Percentiles rank a stretch among this genome's conserved stretches.
These are phyloP conservation scores for Eilema griseolum DNA, from an alignment of 2,888 invertebrate genomes.

Conservation along the genomic window DNA sequence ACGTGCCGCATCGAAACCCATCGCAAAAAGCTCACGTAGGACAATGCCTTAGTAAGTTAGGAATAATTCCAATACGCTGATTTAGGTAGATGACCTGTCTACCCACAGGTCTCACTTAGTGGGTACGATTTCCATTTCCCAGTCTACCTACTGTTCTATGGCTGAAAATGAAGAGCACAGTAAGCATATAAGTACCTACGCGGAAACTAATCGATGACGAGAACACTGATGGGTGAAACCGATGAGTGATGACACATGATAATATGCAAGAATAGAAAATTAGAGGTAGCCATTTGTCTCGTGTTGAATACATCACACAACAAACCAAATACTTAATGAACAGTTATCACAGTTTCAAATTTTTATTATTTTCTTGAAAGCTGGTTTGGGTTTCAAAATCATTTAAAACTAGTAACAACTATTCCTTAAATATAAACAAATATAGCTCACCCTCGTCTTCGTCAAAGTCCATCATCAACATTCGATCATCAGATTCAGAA, in stretches of 20 bases:
- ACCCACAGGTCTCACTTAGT: too few relatives aligned
- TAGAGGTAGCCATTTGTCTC: constrained; percentile 40
- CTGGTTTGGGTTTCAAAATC: constrained; percentile 17
- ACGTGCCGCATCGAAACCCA: too few relatives aligned
- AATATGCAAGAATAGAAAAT: neutral
- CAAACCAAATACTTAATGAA: constrained; percentile 48
- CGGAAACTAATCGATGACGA: neutral
- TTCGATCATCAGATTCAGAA: constrained; percentile 78
- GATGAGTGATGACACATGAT: neutral
- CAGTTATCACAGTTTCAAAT: constrained; percentile 72
- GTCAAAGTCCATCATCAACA: constrained; percentile 84
- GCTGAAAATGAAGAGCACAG: neutral
- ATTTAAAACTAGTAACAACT: constrained; percentile 64
- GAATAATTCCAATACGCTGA: too few relatives aligned
- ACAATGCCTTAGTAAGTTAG: too few relatives aligned
- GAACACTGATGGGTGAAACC: neutral
- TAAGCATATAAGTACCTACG: too few relatives aligned
- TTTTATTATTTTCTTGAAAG: constrained; percentile 46
- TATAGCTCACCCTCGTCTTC: constrained; percentile 77
- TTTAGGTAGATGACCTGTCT: too few relatives aligned
- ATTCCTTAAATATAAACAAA: constrained; percentile 46
- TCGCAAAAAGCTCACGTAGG: too few relatives aligned
- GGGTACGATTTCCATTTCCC: too few relatives aligned
- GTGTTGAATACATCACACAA: constrained; percentile 8
- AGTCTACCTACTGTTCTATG: too few relatives aligned